Conservation (phyloP, 2,113 vertebrate genomes). For the Cyanoderma ruficeps region DNA sequence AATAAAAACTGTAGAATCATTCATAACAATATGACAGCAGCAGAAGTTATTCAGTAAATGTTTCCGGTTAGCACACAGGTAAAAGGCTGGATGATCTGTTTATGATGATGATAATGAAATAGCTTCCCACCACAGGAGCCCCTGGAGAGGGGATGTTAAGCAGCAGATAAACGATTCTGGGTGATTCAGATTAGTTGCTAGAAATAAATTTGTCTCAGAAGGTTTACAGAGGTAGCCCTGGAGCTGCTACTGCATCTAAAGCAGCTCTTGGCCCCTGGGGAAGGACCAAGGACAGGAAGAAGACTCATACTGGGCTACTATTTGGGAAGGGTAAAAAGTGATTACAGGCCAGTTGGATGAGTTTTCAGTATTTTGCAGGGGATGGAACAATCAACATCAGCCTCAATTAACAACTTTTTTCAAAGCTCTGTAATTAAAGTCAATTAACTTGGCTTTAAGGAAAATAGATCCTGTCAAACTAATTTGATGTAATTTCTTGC, state of each 20-base stretch:
- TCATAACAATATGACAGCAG: neutral
- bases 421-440: neutral
- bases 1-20: neutral
- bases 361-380: neutral
- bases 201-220: neutral
- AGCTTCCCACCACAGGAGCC: neutral
- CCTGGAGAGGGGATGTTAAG: neutral
- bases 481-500: neutral
- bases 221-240: neutral
- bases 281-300: neutral
- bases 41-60: neutral
- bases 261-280: neutral
- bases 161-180: neutral
- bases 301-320: neutral
- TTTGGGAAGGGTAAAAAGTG: neutral
- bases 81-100: neutral
- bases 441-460: neutral
- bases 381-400: neutral
- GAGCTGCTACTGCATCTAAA: neutral
- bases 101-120: neutral
- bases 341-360: neutral
- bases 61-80: neutral
- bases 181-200: neutral
- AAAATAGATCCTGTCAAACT: neutral
- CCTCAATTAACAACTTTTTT: neutral